Evolutionary conservation across 2,797 vertebrate genomes (phyloP), one percentile per base, ranked within the genome.

Genomic region (Australoheros facetus): DNA sequence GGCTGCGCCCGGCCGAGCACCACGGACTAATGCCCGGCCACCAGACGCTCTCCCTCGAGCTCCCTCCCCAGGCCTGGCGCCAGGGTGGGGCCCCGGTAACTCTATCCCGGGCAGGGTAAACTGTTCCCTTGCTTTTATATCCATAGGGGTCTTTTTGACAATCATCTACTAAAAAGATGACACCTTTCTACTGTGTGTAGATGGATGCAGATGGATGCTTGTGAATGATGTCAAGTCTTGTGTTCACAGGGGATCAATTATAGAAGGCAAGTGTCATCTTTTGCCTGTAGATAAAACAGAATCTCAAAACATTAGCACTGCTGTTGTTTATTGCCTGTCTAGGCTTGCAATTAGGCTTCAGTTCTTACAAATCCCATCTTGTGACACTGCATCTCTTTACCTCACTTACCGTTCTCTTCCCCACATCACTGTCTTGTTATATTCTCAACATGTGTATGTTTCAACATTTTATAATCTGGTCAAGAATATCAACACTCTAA

Each of bases 261-360:
- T 30, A 56, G 55, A 78, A 71, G 73, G 72, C 58, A 76, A 8
- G 45, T 57, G 72, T 80, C 28, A 16, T 39, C 4, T 9, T 53
- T 55, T 75, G 74, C 74, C 57, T 81, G 48, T 69, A 71, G 77
- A 80, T 79, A 66, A 60, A 74, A 70, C 69, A 83, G 81, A 82
- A 71, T 16, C 28, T 12, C 60, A 73, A 62, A 57, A 48, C 59
- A 59, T 78, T 59, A 84, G 71, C 26, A 19, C 66, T 71, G 77
- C 81, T 64, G 3, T 58, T 71, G 62, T 79, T 89, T 71, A 7
- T 1, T 54, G 72, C 78, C 73, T 80, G 80, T 81, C 88, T 89
- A 83, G 77, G 51, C 42, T 79, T 82, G 59, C 79, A 81, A 85
- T 90, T 87, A 84, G 80, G 51, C 84, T 79, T 75, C 66, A 57